phyloP scores from a whole-genome alignment of 2,113 vertebrate genomes.

The Phalacrocorax carbo region DNA sequence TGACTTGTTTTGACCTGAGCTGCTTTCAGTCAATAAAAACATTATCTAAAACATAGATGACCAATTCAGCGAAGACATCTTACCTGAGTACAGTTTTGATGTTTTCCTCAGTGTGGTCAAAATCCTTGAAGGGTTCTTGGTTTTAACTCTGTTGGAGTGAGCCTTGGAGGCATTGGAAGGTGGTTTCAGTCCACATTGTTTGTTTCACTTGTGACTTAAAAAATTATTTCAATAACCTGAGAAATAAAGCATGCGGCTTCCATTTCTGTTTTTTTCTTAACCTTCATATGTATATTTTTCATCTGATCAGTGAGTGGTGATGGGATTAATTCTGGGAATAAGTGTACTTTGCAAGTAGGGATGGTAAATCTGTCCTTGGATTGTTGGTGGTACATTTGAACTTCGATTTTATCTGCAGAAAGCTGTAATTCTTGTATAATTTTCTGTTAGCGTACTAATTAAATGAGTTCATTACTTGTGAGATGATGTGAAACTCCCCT shows the following conservation, averaged over 20 bases:
- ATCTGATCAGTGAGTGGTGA: neutral
- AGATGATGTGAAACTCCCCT: neutral
- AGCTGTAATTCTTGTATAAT: neutral
- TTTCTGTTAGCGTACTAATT: neutral
- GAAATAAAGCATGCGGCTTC: neutral
- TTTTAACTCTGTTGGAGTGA: neutral
- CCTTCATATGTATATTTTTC: fast-evolving
- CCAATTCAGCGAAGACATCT: fast-evolving
- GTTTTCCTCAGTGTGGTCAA: neutral
- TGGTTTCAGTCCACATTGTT: neutral
- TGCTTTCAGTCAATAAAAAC: neutral
- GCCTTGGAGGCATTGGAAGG: fast-evolving
- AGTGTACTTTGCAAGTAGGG: neutral
- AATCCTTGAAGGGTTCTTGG: neutral
- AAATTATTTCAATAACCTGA: neutral
- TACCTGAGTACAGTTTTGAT: neutral
- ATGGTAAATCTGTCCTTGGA: neutral
- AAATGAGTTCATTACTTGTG: neutral
- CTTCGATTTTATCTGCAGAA: neutral
- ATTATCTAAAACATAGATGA: neutral
- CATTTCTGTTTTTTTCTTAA: neutral
- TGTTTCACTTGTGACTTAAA: neutral
- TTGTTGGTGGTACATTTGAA: neutral
- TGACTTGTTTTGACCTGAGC: neutral
- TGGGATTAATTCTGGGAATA: neutral